Evolutionary conservation across 2,797 vertebrate genomes (phyloP).

Genomic region (Dallia pectoralis): DNA sequence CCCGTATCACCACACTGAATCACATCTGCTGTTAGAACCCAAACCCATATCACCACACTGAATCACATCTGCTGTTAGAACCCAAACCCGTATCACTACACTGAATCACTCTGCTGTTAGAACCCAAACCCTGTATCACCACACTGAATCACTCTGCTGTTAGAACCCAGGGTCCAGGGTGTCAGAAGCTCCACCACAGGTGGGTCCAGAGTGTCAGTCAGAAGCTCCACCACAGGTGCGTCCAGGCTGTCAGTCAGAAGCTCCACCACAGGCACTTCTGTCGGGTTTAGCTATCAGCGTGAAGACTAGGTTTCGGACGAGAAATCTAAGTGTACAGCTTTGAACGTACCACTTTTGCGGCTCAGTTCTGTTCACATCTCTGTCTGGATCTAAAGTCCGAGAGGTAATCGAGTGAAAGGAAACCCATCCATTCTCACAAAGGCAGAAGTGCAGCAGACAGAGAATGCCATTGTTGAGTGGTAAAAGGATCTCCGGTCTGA

Average conservation of each 20-base stretch:
- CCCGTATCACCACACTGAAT: too few relatives aligned
- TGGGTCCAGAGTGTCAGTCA: background rate
- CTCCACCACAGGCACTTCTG: background rate
- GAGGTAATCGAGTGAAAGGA: background rate
- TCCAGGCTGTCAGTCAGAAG: background rate
- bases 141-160: too few relatives aligned
- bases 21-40: conserved; percentile 1
- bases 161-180: background rate
- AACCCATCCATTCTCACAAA: background rate
- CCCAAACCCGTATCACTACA: too few relatives aligned
- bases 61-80: background rate
- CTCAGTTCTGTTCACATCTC: background rate
- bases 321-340: background rate
- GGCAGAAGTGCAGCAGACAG: background rate
- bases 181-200: background rate
- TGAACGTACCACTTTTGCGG: background rate
- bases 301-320: background rate
- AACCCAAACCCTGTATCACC: too few relatives aligned
- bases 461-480: conserved; percentile 2
- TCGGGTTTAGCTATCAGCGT: too few relatives aligned
- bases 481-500: conserved; percentile 6
- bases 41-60: too few relatives aligned
- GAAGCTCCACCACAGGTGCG: background rate
- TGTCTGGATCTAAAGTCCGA: conserved; percentile 1
- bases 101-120: conserved; percentile 1